Evolutionary conservation across 2,113 vertebrate genomes (phyloP), one percentile per base, ranked within the genome.

Genomic region (Tiliqua scincoides): DNA sequence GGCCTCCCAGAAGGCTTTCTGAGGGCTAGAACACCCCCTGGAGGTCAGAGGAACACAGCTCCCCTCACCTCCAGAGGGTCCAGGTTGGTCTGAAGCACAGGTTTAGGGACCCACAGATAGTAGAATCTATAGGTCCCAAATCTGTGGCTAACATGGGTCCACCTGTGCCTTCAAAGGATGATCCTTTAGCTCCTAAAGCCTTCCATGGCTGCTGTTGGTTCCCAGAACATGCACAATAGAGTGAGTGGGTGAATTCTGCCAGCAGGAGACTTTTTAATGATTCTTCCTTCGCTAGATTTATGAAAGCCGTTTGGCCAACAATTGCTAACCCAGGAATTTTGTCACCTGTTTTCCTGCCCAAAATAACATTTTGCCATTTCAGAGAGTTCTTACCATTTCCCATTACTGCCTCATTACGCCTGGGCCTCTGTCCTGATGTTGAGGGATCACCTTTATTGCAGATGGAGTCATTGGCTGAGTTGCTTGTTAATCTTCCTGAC

Each of bases 281-380:
- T 82, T 54, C 35, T 0, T 84, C 15, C 32, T 76, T 43, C 30
- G 32, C 68, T 70, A 75, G 86, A 84, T 94, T 93, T 92, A 90
- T 86, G 84, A 37, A 32, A 65, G 67, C 63, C 81, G 68, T 5
- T 84, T 84, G 74, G 15, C 52, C 88, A 86, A 74, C 85, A 85
- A 80, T 77, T 87, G 20, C 30, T 23, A 85, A 87, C 82, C 89
- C 89, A 91, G 35, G 27, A 87, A 74, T 88, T 83, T 86, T 92
- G 73, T 83, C 57, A 79, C 9, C 32, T 93, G 70, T 79, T 32
- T 63, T 89, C 87, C 92, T 59, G 86, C 71, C 89, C 67, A 61
- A 32, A 88, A 62, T 83, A 93, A 82, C 89, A 86, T 12, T 79
- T 89, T 32, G 79, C 35, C 72, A 25, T 23, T 21, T 2, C 32